Evolutionary conservation across 2,113 vertebrate species (phyloP).

Genomic region (Arenaria interpres): DNA sequence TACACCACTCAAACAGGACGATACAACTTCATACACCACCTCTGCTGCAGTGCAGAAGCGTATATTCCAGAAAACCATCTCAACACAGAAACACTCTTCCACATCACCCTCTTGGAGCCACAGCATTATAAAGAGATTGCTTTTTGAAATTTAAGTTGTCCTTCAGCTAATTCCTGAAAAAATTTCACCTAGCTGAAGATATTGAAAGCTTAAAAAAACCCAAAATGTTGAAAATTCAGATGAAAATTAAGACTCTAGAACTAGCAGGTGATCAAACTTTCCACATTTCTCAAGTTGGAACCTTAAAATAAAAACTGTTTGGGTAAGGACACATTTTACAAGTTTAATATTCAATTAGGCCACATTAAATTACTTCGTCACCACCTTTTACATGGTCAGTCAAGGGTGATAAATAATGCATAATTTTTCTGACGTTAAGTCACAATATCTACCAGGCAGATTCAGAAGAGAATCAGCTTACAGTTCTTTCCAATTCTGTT

Average conservation of each 20-base stretch:
- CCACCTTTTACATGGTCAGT: neutral
- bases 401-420: neutral
- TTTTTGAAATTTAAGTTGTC: neutral
- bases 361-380: neutral
- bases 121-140: neutral
- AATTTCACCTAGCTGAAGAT: neutral
- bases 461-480: neutral
- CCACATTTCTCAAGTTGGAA: neutral
- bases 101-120: neutral
- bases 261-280: neutral
- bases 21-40: neutral
- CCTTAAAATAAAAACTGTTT: neutral
- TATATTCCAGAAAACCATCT: neutral
- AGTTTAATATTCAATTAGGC: neutral
- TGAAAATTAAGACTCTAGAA: neutral
- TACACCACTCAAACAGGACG: neutral
- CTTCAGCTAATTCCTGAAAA: neutral
- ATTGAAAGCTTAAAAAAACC: neutral
- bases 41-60: neutral
- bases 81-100: neutral
- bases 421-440: neutral
- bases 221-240: neutral
- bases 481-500: neutral
- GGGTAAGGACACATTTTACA: neutral
- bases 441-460: neutral